Evolutionary conservation across 1,140 invertebrate species (phyloP), one percentile per base, ranked within the genome.

Genomic region (Marisa cornuarietis): DNA sequence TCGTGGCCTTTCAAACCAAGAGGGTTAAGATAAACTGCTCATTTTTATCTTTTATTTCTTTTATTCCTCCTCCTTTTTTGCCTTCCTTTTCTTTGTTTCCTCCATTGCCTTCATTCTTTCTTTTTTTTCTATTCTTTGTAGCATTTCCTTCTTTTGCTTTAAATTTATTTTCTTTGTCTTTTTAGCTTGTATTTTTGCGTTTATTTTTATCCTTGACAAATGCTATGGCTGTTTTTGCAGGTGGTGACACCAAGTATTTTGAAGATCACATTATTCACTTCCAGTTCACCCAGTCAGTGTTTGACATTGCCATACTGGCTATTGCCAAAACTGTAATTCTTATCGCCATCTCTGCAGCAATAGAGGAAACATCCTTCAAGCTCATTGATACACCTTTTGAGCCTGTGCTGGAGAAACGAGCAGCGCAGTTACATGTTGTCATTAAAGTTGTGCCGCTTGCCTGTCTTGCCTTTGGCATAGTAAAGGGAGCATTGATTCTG

Each of bases 241-340:
- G 87, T 79, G 88, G 88, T 58, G 76, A 87, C 71, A 81, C 87
- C 16, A 71, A 87, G 42, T 90, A 90, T 71, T 88, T 90, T 83
- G 84, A 87, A 10, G 83, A 90, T 79, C 89, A 87, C 82, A 87
- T 90, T 58, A 62, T 81, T 18, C 51, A 84, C 61, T 90, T 87
- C 74, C 82, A 87, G n/a, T 73, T 89, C 61, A 82, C 63, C 16
- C 76, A 87, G 24, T 90, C 88, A 9, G 88, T 89, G 14, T 90
- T 90, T 86, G 89, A 90, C 80, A 76, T 90, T 31, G 88, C 85
- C 7, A 20, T 90, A 0, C 52, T 90, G 11, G 81, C 83, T 31
- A 52, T 76, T 13, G 14, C 86, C 3, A 90, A 90, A 82, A 71
- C 85, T 8, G 72, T 87, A 26, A 24, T 85, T 54, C 71, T 83